These are phyloP conservation scores for Patiria miniata DNA, from an alignment of 35 echinoderm and acorn worm species.

Conservation along the genomic window DNA sequence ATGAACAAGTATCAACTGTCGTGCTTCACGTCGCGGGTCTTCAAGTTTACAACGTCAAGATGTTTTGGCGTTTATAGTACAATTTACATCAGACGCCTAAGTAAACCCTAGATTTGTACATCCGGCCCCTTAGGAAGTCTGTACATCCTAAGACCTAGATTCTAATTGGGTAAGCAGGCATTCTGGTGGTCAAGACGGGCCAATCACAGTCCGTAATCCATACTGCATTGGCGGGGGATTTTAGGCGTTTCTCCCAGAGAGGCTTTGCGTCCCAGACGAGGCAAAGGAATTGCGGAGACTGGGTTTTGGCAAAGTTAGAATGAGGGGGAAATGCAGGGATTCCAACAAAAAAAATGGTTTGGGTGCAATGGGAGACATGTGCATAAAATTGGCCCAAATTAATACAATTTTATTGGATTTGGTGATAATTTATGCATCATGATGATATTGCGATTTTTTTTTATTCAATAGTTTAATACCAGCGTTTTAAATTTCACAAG, in stretches of 20 bases:
- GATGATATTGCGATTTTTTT: constrained; percentile 13
- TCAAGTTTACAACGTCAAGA: too few species aligned
- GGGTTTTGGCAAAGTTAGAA: background rate
- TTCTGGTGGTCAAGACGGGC: constrained; percentile 15
- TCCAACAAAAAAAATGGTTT: constrained; percentile 7
- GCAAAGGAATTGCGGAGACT: constrained; percentile 62
- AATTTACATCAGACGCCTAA: too few species aligned
- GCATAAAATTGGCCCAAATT: too few species aligned
- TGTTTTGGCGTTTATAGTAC: too few species aligned
- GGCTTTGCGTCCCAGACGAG: constrained; percentile 62
- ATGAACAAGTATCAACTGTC: too few species aligned
- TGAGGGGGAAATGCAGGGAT: background rate
- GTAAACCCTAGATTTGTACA: too few species aligned
- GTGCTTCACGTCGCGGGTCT: too few species aligned
- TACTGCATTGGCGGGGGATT: constrained; percentile 50
- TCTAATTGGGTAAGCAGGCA: constrained; percentile 21
- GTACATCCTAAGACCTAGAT: background rate
- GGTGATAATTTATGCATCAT: background rate
- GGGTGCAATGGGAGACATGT: too few species aligned
- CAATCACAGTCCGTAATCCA: constrained; percentile 43
- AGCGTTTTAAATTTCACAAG: too few species aligned
- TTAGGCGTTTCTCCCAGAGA: constrained; percentile 68
- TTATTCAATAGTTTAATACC: too few species aligned
- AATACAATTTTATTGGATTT: background rate
- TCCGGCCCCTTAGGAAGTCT: background rate